These are phyloP conservation scores for Trogon melanurus DNA, from an alignment of 2,113 vertebrate genomes.

Conservation along the genomic window DNA sequence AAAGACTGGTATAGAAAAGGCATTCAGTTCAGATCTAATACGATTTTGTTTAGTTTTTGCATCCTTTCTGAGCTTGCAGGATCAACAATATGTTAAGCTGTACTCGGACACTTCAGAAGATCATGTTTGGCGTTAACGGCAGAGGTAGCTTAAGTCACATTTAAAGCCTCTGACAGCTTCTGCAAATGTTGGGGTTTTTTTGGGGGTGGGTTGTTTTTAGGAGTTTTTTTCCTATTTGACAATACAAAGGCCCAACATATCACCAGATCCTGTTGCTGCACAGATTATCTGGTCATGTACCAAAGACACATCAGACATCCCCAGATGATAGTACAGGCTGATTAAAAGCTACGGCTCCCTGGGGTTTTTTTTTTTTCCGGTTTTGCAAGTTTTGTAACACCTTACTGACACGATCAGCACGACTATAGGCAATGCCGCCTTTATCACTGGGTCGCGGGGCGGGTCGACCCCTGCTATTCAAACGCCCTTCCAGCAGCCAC, in stretches of 20 bases:
- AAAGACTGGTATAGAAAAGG: background rate
- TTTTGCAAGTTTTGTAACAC: too few species aligned
- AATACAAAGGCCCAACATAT: background rate
- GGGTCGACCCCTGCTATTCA: background rate
- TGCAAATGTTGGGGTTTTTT: background rate
- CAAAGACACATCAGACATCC: background rate
- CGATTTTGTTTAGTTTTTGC: background rate
- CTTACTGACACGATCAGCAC: fast-evolving
- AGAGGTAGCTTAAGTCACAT: background rate
- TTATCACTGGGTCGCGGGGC: fast-evolving
- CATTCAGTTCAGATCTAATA: background rate
- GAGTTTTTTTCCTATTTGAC: background rate
- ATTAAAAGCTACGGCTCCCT: background rate
- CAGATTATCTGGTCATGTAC: background rate
- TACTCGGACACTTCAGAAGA: fast-evolving
- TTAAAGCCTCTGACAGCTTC: background rate
- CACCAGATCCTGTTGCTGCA: background rate
- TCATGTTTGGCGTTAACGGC: background rate
- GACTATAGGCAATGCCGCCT: background rate
- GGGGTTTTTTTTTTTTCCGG: background rate
- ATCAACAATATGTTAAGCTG: fast-evolving
- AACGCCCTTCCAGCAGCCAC: background rate
- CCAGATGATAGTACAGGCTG: fast-evolving
- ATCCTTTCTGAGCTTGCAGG: background rate
- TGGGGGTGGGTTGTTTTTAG: background rate